Conservation (phyloP, 2,888 invertebrate species). For the Nysson spinosus region DNA sequence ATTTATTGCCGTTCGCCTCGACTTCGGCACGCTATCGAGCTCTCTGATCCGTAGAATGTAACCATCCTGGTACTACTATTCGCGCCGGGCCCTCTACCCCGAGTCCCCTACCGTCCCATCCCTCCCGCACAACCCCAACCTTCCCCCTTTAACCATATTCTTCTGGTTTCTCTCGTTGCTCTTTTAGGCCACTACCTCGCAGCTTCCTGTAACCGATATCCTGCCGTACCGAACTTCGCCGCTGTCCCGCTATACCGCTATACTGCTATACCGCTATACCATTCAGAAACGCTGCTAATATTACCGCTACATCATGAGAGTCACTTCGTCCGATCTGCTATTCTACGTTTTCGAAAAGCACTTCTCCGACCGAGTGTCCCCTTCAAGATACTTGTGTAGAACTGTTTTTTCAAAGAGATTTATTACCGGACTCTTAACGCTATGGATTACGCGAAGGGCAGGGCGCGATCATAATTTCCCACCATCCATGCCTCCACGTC, state of each 20-base stretch:
- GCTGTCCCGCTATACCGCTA: too few species aligned
- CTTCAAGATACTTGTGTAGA: constrained; percentile 56
- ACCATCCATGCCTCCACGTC: constrained; percentile 28
- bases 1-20: constrained; percentile 78
- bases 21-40: constrained; percentile 78
- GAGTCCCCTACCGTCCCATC: constrained; percentile 26
- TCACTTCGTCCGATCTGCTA: too few species aligned
- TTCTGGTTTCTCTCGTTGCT: neutral
- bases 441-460: constrained; percentile 61
- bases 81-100: constrained; percentile 59
- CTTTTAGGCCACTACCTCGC: too few species aligned
- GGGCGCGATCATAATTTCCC: constrained; percentile 47
- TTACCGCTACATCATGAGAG: too few species aligned
- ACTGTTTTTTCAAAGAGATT: constrained; percentile 75
- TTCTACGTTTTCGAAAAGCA: too few species aligned
- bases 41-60: constrained; percentile 77
- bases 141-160: constrained; percentile 4
- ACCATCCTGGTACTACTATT: constrained; percentile 69
- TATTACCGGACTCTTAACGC: constrained; percentile 75
- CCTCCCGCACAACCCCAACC: constrained; percentile 7
- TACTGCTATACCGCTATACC: too few species aligned
- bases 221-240: too few species aligned
- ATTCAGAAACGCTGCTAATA: too few species aligned
- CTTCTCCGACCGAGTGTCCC: too few species aligned
- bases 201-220: too few species aligned